These are phyloP conservation scores for Agrilus cyanescens DNA, from an alignment of 2,888 invertebrate genomes.

Conservation along the genomic window DNA sequence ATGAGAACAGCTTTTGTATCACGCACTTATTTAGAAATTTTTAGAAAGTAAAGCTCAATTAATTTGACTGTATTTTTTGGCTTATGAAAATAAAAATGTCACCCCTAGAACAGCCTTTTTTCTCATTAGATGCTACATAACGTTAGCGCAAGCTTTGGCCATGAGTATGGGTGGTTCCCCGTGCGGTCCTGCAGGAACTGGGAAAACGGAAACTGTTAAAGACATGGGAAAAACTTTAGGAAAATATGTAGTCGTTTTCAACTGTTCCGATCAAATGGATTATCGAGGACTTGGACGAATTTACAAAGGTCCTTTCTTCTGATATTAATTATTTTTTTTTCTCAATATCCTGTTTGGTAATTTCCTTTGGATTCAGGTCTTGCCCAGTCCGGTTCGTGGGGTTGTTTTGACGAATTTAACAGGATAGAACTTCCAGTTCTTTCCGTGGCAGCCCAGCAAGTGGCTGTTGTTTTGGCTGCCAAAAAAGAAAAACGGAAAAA, in stretches of 20 bases:
- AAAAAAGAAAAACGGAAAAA: slow-evolving; percentile 87
- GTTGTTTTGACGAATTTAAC: slow-evolving; percentile 97
- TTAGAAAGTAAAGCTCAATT: too few relatives aligned
- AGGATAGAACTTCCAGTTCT: slow-evolving; percentile 87
- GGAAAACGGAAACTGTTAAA: slow-evolving; percentile 95
- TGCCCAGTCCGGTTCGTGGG: slow-evolving; percentile 94
- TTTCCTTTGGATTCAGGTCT: slow-evolving; percentile 43
- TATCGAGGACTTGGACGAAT: slow-evolving; percentile 91
- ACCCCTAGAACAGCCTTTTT: too few relatives aligned
- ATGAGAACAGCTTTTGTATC: too few relatives aligned
- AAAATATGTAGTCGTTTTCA: slow-evolving; percentile 94
- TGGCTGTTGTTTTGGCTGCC: slow-evolving; percentile 82
- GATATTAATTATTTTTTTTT: neutral
- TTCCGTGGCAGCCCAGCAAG: slow-evolving; percentile 94
- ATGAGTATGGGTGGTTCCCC: slow-evolving; percentile 96
- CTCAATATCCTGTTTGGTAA: neutral
- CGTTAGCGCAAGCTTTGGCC: slow-evolving; percentile 86
- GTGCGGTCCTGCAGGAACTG: slow-evolving; percentile 95
- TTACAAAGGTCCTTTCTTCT: slow-evolving; percentile 59
- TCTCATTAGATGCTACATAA: slow-evolving; percentile 79
- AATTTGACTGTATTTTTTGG: too few relatives aligned
- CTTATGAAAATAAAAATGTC: too few relatives aligned
- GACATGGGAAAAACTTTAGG: slow-evolving; percentile 97
- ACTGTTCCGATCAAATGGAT: slow-evolving; percentile 98
- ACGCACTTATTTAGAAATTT: too few relatives aligned